phyloP scores from a whole-genome alignment of 1,140 invertebrate genomes.

The Andrena cerasifolii region DNA sequence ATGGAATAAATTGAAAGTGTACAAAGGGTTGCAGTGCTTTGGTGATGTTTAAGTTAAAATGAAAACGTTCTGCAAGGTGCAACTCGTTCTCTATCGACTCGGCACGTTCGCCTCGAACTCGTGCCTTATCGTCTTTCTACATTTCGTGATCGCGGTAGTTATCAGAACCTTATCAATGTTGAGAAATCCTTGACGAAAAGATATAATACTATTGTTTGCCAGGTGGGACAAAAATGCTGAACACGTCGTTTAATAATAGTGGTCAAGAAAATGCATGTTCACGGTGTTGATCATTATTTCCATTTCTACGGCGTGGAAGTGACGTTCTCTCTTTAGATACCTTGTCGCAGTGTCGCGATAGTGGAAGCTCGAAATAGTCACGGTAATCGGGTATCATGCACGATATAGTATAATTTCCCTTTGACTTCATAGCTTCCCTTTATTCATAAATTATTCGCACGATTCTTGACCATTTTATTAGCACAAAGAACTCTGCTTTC shows the following conservation, averaged over 20 bases:
- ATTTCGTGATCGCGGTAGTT: not conserved
- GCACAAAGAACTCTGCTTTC: too few species aligned
- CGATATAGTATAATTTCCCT: not conserved
- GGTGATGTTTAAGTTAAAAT: too few species aligned
- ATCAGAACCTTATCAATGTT: not conserved
- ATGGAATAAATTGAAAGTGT: too few species aligned
- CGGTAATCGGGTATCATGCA: conserved; percentile 4
- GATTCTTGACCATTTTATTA: too few species aligned
- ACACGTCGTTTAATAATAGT: not conserved
- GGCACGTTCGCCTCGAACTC: not conserved
- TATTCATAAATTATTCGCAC: not conserved
- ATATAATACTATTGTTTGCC: not conserved
- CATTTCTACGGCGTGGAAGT: not conserved
- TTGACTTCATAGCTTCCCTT: not conserved
- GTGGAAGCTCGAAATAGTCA: conserved; percentile 1
- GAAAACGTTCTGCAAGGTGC: too few species aligned
- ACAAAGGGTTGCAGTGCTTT: too few species aligned
- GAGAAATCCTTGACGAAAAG: not conserved
- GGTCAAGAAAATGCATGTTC: not conserved
- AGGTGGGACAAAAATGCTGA: not conserved
- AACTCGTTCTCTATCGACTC: not conserved
- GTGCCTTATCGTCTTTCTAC: not conserved
- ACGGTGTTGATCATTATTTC: not conserved
- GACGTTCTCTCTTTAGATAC: not conserved
- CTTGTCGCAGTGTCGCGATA: not conserved